Evolutionary conservation across 2,113 vertebrate genomes (phyloP), one percentile per base, ranked within the genome.

Genomic region (Aphelocoma coerulescens): DNA sequence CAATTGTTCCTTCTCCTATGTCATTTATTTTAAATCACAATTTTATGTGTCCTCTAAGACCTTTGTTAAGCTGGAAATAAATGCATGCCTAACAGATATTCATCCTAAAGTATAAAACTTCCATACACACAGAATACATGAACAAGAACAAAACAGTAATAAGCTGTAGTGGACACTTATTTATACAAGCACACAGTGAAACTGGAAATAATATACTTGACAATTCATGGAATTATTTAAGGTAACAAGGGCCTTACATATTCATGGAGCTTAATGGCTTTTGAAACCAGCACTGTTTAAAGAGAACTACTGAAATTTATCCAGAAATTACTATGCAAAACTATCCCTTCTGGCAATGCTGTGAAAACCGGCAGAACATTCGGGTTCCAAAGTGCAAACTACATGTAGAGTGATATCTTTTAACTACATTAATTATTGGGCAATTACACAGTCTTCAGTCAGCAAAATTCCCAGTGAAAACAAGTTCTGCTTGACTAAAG

Each of bases 301-400:
- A 93, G 63, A 89, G 17, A 88, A 72, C 22, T 48, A 74, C 63
- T 87, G 73, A 93, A 83, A 88, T 91, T 88, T 80, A 94, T 37
- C 85, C 73, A 89, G 59, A 89, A 96, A 91, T 90, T 95, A 59
- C 83, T 72, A 87, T 67, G 39, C 85, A 91, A 81, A 97, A 96
- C 35, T 41, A 95, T 94, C 77, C 67, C 61, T 94, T 79, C 69
- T 85, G 83, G 90, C 87, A 94, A 66, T 17, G 57, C 79, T 57
- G 46, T 3, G 8, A 80, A 97, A 93, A 74, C 16, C 62, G 1
- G n/a, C 41, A 59, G 69, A 93, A 87, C 13, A 18, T 41, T 92
- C 30, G 21, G 20, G 30, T 69, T 79, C 44, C 63, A 83, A 62
- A 89, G 85, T 68, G 71, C 54, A 90, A 91, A 74, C 66, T 57